Base-by-base conservation (phyloP, 2,797 vertebrate species). In the Ptychobarbus kaznakovi region DNA sequence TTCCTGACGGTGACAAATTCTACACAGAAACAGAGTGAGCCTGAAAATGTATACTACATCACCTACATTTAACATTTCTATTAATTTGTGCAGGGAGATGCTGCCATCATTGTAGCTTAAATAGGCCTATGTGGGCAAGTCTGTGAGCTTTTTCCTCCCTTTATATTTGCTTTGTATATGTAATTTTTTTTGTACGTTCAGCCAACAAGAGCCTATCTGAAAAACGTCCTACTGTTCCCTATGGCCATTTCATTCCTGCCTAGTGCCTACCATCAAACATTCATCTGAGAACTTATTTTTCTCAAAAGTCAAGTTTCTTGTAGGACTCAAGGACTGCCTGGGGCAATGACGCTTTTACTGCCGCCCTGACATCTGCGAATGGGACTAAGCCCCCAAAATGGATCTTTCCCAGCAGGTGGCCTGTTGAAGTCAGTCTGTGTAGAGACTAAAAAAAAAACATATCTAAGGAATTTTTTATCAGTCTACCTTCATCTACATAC, bases 341-440 rank as follows among this genome's bases (percentile, higher is more conserved):
- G 44, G 74, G 85, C 72, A 44, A 38, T 84, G 25, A 51, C 42
- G 58, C 69, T 87, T 88, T 88, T 81, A 88, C 78, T 35, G 73
- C 22, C 38, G 40, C 68, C 75, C 74, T 79, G 61, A 88, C 88
- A 88, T 89, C 78, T 90, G 74, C 86, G 86, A 73, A 76, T 32
- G 66, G 76, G 38, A 83, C 56, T 32, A 51, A 32, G 8, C 53
- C 53, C 73, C 74, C 46, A 82, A 85, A 88, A 87, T 86, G 72
- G 81, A 75, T 77, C 42, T 65, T 81, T 49, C 61, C 22, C 84
- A 84, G 89, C 81, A 91, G 85, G 87, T 88, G 81, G 81, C 44
- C 84, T 80, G 70, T 78, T 82, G 85, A 63, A 73, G 61, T 73
- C 74, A 82, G 32, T 77, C 77, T 20, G 18, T 70, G 58, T 49